Conservation (phyloP, 2,797 vertebrate genomes). For the Sphenodon punctatus region DNA sequence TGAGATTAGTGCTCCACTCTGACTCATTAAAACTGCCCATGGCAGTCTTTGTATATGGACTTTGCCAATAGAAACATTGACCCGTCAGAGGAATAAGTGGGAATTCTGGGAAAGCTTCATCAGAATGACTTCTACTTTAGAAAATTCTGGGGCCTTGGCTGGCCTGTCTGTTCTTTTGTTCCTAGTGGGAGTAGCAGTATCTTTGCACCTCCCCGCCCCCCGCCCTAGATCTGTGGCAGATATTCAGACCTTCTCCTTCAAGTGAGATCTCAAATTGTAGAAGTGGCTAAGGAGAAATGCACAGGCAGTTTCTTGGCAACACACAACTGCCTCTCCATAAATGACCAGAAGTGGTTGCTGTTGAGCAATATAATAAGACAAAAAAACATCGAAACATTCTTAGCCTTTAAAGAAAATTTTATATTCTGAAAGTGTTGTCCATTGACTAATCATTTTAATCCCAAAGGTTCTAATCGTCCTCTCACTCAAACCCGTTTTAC, state of each 20-base stretch:
- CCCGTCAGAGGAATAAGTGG: background rate
- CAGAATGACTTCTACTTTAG: background rate
- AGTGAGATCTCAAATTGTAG: background rate
- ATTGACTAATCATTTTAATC: background rate
- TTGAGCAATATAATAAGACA: background rate
- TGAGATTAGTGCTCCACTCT: slow-evolving; percentile 14
- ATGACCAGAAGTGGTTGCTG: background rate
- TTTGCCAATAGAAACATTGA: background rate
- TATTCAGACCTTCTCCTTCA: too few relatives aligned
- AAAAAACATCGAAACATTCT: too few relatives aligned
- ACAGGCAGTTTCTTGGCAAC: fast-evolving
- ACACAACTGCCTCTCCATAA: background rate
- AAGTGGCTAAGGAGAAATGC: background rate
- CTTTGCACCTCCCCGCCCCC: too few relatives aligned
- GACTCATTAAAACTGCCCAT: slow-evolving; percentile 45
- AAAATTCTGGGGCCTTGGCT: background rate
- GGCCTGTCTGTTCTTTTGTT: background rate
- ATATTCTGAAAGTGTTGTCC: background rate
- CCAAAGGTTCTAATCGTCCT: background rate
- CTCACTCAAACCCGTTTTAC: background rate
- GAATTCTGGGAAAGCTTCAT: background rate
- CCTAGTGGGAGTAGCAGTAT: too few relatives aligned
- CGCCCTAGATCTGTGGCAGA: too few relatives aligned
- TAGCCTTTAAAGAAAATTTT: too few relatives aligned
- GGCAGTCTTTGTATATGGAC: background rate